Conservation (phyloP, 2,888 invertebrate species). For the Caenorhabditis drosophilae region DNA sequence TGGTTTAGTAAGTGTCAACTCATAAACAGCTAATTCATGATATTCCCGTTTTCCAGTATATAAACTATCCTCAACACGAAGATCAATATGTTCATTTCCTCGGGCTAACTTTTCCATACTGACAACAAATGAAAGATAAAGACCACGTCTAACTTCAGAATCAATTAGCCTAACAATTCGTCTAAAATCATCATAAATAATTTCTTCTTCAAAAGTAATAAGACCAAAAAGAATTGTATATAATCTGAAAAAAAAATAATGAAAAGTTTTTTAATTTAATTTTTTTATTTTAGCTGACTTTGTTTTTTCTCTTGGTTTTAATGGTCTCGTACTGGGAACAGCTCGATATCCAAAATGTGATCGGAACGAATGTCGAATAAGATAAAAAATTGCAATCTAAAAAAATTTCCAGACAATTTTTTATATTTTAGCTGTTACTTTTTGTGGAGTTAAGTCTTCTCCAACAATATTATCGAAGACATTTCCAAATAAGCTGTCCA, state of each 20-base stretch:
- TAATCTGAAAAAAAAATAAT: slow-evolving; percentile 11
- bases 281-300: background rate
- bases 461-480: slow-evolving; percentile 25
- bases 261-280: background rate
- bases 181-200: slow-evolving; percentile 18
- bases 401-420: background rate
- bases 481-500: slow-evolving; percentile 39
- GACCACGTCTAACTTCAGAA: slow-evolving; percentile 4
- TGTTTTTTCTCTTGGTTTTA: slow-evolving; percentile 10
- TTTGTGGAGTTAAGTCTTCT: slow-evolving; percentile 31
- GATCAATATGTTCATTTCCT: slow-evolving; percentile 9
- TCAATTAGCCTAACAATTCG: slow-evolving; percentile 13
- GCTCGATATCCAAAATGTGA: slow-evolving; percentile 27
- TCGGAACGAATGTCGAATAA: slow-evolving; percentile 17
- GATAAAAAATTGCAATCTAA: slow-evolving; percentile 26
- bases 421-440: too few species aligned
- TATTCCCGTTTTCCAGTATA: slow-evolving; percentile 14
- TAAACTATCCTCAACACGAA: slow-evolving; percentile 20
- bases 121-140: slow-evolving; percentile 14
- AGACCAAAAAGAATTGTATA: slow-evolving; percentile 11
- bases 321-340: slow-evolving; percentile 10
- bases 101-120: slow-evolving; percentile 26
- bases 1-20: slow-evolving; percentile 5
- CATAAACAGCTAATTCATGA: background rate
- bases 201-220: slow-evolving; percentile 7